A percentile compares a stretch with the other conserved stretches of the same genome.
Conservation (phyloP, 2,113 vertebrate species). For the Arizona elegans region DNA sequence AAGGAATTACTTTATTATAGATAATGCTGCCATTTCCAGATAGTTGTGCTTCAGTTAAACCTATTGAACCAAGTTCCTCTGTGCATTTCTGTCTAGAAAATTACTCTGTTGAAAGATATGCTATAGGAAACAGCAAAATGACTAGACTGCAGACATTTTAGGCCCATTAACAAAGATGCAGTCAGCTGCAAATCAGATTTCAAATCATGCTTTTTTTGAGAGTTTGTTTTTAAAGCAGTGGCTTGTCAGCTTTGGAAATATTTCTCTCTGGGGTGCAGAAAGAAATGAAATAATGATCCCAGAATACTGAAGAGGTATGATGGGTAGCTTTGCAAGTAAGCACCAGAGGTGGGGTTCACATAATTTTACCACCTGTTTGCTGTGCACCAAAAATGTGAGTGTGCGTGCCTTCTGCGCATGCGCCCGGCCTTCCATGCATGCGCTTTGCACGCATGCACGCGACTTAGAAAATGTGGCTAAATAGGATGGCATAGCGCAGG, state of each 20-base stretch:
- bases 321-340: background rate
- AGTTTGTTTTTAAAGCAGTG: slow-evolving; percentile 22
- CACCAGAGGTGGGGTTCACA: too few relatives aligned
- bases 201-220: slow-evolving; percentile 16
- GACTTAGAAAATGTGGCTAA: too few relatives aligned
- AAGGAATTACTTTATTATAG: slow-evolving; percentile 63
- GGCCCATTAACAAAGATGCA: slow-evolving; percentile 25
- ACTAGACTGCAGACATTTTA: slow-evolving; percentile 43
- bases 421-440: too few relatives aligned
- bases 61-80: slow-evolving; percentile 40
- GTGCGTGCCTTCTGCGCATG: too few relatives aligned
- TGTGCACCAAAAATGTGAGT: too few relatives aligned
- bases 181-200: slow-evolving; percentile 10
- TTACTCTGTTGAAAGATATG: slow-evolving; percentile 51
- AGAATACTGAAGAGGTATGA: background rate
- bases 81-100: slow-evolving; percentile 48
- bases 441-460: too few relatives aligned
- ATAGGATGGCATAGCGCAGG: too few relatives aligned
- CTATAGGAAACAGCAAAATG: slow-evolving; percentile 58
- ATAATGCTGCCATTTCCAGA: slow-evolving; percentile 54
- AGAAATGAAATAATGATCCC: background rate
- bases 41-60: slow-evolving; percentile 58
- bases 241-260: background rate
- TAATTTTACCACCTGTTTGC: too few relatives aligned
- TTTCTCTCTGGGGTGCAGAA: background rate